Conservation (phyloP, 2,113 vertebrate genomes). For the Barnardius zonarius region DNA sequence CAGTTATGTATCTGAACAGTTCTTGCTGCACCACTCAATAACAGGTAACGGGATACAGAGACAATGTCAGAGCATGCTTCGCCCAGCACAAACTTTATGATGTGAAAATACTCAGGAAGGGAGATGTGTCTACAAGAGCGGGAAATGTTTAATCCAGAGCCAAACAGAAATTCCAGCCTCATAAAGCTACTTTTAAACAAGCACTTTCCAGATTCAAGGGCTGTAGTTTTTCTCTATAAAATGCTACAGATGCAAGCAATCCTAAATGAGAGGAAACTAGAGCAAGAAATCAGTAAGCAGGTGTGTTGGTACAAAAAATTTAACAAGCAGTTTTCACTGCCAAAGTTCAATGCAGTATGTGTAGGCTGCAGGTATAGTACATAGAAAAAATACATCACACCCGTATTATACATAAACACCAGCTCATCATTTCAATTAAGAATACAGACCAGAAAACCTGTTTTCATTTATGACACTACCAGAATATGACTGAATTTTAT, state of each 20-base stretch:
- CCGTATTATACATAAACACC: background rate
- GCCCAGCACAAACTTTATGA: background rate
- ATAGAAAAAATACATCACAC: background rate
- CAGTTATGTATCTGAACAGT: background rate
- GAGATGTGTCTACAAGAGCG: fast-evolving
- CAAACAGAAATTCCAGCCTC: background rate
- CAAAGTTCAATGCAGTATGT: fast-evolving
- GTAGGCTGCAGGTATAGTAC: background rate
- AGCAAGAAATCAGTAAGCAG: background rate
- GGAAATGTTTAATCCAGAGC: background rate
- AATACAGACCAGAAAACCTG: background rate
- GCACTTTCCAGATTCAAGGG: background rate
- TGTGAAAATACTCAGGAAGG: background rate
- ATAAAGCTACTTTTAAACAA: background rate
- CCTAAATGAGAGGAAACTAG: background rate
- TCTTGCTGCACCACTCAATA: background rate
- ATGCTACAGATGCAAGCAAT: background rate
- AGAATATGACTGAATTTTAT: background rate
- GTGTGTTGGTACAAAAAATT: background rate
- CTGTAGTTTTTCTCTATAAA: background rate
- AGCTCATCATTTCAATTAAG: background rate
- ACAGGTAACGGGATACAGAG: background rate
- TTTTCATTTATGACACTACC: background rate
- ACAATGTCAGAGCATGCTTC: fast-evolving
- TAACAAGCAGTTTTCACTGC: background rate